Evolutionary conservation across 2,888 invertebrate species (phyloP).

Genomic region (Rugalucina vietnamica): DNA sequence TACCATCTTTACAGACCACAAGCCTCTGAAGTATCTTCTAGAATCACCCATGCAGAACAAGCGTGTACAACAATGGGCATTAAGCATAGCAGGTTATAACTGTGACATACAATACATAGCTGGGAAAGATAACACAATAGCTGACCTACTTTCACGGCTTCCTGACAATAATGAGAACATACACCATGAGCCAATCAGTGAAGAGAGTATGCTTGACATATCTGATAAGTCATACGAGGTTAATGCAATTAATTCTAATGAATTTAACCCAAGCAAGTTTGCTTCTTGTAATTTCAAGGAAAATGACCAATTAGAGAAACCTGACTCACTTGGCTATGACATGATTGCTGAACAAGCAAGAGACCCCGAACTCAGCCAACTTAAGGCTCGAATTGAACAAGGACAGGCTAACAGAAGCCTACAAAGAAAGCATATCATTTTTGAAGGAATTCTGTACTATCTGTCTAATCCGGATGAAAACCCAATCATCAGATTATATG

Average conservation of each 20-base stretch:
- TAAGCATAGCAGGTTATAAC: too few species aligned
- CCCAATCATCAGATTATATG: conserved; percentile 15
- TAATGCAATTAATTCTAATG: not conserved
- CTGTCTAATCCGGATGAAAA: conserved; percentile 29
- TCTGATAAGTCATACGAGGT: too few species aligned
- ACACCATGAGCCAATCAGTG: too few species aligned
- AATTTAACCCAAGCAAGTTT: not conserved
- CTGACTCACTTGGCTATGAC: too few species aligned
- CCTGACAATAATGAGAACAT: too few species aligned
- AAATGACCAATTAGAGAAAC: too few species aligned
- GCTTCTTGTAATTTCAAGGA: not conserved
- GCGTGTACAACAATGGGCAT: not conserved
- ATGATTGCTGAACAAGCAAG: not conserved
- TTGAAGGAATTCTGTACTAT: conserved; percentile 30
- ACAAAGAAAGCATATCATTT: not conserved
- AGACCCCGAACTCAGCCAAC: not conserved
- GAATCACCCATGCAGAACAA: not conserved
- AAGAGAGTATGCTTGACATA: too few species aligned
- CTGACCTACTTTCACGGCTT: too few species aligned
- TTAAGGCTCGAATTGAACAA: not conserved
- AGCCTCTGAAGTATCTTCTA: conserved; percentile 1
- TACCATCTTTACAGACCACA: not conserved
- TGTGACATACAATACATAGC: too few species aligned
- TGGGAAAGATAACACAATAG: too few species aligned
- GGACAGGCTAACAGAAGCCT: conserved; percentile 12